Evolutionary conservation across 2,113 vertebrate genomes (phyloP).

Genomic region (Syngnathoides biaculeatus): DNA sequence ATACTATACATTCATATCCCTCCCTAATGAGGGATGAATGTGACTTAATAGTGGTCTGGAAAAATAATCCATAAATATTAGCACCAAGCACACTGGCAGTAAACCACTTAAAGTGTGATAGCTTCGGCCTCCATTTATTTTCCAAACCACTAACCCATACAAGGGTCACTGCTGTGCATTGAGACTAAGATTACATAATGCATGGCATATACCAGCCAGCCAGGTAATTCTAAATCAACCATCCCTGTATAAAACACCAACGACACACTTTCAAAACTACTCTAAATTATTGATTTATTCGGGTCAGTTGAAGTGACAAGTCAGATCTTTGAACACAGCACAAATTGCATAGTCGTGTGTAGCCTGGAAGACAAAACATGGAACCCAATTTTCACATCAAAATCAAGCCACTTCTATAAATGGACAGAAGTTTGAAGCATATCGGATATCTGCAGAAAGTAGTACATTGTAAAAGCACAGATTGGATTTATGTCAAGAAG

Average conservation of each 20-base stretch:
- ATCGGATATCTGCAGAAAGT: too few relatives aligned
- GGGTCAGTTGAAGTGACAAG: background rate
- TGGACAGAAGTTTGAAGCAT: too few relatives aligned
- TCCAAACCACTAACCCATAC: too few relatives aligned
- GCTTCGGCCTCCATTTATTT: background rate
- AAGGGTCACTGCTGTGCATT: background rate
- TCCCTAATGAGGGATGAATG: constrained; percentile 11
- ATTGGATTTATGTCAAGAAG: too few relatives aligned
- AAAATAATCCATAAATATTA: constrained; percentile 18
- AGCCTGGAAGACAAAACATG: background rate
- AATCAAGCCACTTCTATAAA: too few relatives aligned
- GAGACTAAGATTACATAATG: constrained; percentile 1
- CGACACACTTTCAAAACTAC: background rate
- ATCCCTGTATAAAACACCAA: background rate
- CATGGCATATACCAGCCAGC: background rate
- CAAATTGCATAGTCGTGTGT: background rate
- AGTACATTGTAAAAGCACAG: too few relatives aligned
- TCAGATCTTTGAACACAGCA: background rate
- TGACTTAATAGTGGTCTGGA: constrained; percentile 1
- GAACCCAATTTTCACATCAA: background rate
- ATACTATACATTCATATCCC: too few relatives aligned
- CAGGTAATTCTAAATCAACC: constrained; percentile 5
- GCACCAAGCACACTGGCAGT: constrained; percentile 2
- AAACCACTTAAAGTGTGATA: background rate
- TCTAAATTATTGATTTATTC: background rate